These are phyloP conservation scores for Apostichopus japonicus DNA, from an alignment of 35 echinoderm and acorn worm genomes.

Conservation along the genomic window DNA sequence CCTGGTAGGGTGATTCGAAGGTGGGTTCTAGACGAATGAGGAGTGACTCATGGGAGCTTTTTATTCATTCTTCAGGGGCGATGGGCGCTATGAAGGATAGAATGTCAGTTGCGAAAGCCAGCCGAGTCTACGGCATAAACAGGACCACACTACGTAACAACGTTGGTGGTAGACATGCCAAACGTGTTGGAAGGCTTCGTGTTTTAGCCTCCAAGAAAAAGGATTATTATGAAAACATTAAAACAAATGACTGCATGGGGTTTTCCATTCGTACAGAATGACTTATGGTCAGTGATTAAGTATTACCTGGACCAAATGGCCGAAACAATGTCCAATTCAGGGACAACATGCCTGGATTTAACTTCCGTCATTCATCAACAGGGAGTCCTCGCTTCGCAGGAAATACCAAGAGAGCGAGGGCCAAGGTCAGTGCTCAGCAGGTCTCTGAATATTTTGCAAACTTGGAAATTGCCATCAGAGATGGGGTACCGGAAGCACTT, in stretches of 20 bases:
- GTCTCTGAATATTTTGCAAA: slow-evolving; percentile 17
- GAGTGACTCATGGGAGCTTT: no score
- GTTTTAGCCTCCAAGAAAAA: not conserved
- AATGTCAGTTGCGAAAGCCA: not conserved
- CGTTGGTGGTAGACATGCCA: not conserved
- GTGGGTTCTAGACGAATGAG: no score
- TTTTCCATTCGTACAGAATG: not conserved
- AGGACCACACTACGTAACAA: not conserved
- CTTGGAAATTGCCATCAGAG: not conserved
- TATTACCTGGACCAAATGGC: not conserved
- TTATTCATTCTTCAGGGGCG: not conserved
- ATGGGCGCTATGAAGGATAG: not conserved
- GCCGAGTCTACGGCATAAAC: not conserved
- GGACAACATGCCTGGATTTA: slow-evolving; percentile 27
- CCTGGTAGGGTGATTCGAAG: no score
- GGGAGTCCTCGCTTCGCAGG: not conserved
- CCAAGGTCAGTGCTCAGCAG: not conserved
- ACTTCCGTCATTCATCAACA: not conserved
- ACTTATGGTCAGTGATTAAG: not conserved
- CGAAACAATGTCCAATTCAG: not conserved
- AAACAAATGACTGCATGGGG: not conserved
- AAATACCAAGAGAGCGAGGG: not conserved
- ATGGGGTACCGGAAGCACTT: not conserved
- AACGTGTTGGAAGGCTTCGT: not conserved
- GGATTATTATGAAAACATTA: not conserved